These are phyloP conservation scores for Lordiphosa mommai DNA, from an alignment of 1,140 invertebrate genomes.

Conservation along the genomic window DNA sequence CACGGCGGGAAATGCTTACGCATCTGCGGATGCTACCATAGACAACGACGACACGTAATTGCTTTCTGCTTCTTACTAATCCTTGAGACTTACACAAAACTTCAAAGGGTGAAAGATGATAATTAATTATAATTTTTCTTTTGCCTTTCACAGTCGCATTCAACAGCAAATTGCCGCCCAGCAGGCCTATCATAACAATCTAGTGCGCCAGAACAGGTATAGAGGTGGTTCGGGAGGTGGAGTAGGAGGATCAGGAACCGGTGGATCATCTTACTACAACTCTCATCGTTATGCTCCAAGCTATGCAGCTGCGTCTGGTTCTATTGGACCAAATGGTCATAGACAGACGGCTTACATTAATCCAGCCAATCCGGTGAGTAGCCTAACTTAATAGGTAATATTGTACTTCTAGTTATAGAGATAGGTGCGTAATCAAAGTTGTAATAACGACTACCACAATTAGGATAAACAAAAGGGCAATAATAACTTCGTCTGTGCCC, in stretches of 20 bases:
- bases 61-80: constrained; percentile 22
- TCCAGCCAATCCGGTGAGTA: constrained; percentile 82
- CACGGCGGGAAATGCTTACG: constrained; percentile 63
- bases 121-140: not conserved
- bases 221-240: constrained; percentile 19
- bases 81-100: not conserved
- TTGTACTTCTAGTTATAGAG: too few species aligned
- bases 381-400: too few species aligned
- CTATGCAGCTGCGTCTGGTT: constrained; percentile 78
- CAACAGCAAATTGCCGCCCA: constrained; percentile 75
- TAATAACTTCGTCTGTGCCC: too few species aligned
- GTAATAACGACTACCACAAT: too few species aligned
- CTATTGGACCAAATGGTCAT: constrained; percentile 80
- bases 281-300: constrained; percentile 72
- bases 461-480: too few species aligned
- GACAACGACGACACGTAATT: constrained; percentile 62
- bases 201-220: constrained; percentile 46
- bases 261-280: constrained; percentile 28
- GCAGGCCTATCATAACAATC: constrained; percentile 55
- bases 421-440: too few species aligned
- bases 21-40: constrained; percentile 63
- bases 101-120: not conserved
- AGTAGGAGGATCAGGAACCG: constrained; percentile 1
- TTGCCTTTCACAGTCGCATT: constrained; percentile 49
- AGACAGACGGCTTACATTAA: constrained; percentile 82